These are phyloP conservation scores for Cardiocondyla obscurior DNA, from an alignment of 1,140 invertebrate species.

Conservation along the genomic window DNA sequence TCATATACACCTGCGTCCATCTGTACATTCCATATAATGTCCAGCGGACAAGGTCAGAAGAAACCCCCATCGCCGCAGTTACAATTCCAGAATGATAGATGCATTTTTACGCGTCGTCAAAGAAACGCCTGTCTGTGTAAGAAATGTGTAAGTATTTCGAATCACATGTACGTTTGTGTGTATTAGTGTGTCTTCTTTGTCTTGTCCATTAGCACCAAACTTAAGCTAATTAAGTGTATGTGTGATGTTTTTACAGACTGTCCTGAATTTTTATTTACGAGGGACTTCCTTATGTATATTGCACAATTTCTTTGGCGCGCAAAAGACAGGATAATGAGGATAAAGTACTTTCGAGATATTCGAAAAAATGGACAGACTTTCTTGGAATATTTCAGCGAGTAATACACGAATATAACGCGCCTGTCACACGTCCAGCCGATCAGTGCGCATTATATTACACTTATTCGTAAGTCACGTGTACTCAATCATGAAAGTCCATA, in stretches of 20 bases:
- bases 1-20: constrained; percentile 17
- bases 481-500: constrained; percentile 6
- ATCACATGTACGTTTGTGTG: background rate
- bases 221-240: constrained; percentile 53
- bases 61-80: constrained; percentile 28
- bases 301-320: constrained; percentile 55
- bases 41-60: constrained; percentile 58
- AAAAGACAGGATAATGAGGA: constrained; percentile 61
- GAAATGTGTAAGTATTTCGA: background rate
- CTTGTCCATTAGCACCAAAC: constrained; percentile 65
- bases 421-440: constrained; percentile 21
- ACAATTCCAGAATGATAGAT: constrained; percentile 42
- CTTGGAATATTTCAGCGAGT: constrained; percentile 70
- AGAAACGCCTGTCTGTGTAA: constrained; percentile 30
- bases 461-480: constrained; percentile 57
- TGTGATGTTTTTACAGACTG: constrained; percentile 15
- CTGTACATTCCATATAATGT: constrained; percentile 62
- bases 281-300: background rate
- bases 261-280: constrained; percentile 22
- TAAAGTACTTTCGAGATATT: constrained; percentile 78
- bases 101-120: constrained; percentile 49
- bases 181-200: constrained; percentile 6
- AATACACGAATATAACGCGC: constrained; percentile 63
- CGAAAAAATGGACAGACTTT: constrained; percentile 77
- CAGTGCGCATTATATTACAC: constrained; percentile 58